Base-by-base conservation (phyloP, 2,113 vertebrate species). In the Acrocephalus arundinaceus region DNA sequence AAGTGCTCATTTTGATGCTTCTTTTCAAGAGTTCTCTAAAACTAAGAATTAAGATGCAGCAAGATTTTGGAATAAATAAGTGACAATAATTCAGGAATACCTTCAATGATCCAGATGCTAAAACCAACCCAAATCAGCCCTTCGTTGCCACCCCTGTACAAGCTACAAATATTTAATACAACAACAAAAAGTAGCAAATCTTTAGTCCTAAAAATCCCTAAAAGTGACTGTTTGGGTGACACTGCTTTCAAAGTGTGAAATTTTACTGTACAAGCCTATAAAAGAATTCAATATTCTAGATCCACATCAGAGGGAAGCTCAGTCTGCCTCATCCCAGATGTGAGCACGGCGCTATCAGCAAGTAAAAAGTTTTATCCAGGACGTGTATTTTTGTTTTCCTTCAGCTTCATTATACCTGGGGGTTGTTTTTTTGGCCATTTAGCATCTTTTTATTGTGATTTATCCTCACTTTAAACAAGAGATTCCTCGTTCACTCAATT, bases 171-270 rank as follows among this genome's bases (percentile, higher is more conserved):
- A 51, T 4, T 7, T 28, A 73, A 35, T 7, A 16, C 41, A 48
- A 33, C 15, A 5, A 9, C 10, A 11, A n/a, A 18, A 28, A 8
- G 0, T 35, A 22, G 5, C 4, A 2, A 28, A 16, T 23, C 30
- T 73, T 77, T 23, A 77, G 8, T 14, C 9, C 24, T 66, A 13
- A 71, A 75, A 65, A 48, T 11, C 37, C 45, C 51, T 30, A 20
- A 0, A 45, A 62, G 59, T 4, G 24, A 15, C 14, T 61, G 27
- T 15, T 68, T 21, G 43, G 73, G 39, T 45, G 51, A 49, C 28
- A 8, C 15, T 41, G 48, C 43, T 73, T 62, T 48, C 30, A 62
- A 43, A 87, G 35, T 0, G 4, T n/a, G 23, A 25, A 5, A 17
- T 43, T 43, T 23, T 27, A 46, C 8, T n/a, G 27, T 8, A 39